Conservation (phyloP, 2,797 vertebrate genomes). For the Anabas testudineus region DNA sequence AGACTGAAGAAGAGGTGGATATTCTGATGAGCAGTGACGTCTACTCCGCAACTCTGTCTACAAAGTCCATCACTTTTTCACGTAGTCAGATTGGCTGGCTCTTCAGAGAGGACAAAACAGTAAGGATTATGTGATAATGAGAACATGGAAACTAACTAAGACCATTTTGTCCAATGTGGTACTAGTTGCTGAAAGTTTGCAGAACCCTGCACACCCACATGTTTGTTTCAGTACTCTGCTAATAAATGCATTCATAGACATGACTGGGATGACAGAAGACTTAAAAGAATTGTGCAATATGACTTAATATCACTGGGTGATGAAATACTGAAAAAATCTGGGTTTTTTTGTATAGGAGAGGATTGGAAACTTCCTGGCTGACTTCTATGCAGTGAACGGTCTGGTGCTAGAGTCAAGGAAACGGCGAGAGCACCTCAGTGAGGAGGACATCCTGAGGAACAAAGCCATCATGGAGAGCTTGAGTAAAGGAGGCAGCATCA, state of each 20-base stretch:
- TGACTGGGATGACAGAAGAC: not conserved
- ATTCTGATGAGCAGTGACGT: conserved; percentile 98
- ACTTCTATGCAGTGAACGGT: conserved; percentile 95
- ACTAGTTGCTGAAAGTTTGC: not conserved
- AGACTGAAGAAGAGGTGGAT: conserved; percentile 97
- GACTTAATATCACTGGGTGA: not conserved
- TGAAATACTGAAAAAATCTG: not conserved
- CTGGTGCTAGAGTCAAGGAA: conserved; percentile 94
- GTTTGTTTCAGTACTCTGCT: not conserved
- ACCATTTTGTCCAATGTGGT: too few species aligned
- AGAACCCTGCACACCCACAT: not conserved
- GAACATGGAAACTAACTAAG: not conserved
- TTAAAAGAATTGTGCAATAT: not conserved
- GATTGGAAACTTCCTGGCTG: conserved; percentile 95
- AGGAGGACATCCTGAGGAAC: conserved; percentile 96
- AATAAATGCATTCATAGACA: not conserved
- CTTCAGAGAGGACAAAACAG: conserved; percentile 97
- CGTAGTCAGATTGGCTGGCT: conserved; percentile 97
- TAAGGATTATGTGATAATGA: conserved; percentile 31
- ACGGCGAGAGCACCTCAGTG: conserved; percentile 94
- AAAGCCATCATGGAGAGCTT: conserved; percentile 98
- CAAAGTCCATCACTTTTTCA: conserved; percentile 95
- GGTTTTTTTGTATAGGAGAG: conserved; percentile 84
- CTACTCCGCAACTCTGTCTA: conserved; percentile 96
- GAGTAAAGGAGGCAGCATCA: conserved; percentile 93